A percentile compares a stretch with the other conserved stretches of the same genome.
These are phyloP conservation scores for Erethizon dorsatum DNA, from an alignment of 2,797 vertebrate genomes.

Conservation along the genomic window DNA sequence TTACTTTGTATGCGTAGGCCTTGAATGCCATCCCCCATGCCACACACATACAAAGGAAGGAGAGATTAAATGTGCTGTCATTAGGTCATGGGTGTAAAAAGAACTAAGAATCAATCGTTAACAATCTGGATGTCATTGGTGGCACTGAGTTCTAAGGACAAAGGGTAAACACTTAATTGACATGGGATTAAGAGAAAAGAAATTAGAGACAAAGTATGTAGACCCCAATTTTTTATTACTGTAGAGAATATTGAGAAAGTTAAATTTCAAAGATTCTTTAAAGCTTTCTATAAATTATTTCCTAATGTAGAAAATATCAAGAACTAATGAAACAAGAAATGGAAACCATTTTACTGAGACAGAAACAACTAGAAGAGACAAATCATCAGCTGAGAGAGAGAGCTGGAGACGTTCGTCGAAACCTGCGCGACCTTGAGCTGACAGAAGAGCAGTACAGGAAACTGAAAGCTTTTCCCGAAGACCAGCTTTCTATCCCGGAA, in stretches of 20 bases:
- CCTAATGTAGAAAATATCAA: conserved; percentile 94
- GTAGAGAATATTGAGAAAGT: conserved; percentile 45
- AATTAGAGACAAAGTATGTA: neutral
- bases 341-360: conserved; percentile 95
- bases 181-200: neutral
- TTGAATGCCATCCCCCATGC: neutral
- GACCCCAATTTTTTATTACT: conserved; percentile 28
- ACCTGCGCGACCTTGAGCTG: conserved; percentile 95
- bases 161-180: neutral
- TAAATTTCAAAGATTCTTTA: conserved; percentile 52
- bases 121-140: neutral
- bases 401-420: conserved; percentile 94
- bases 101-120: conserved; percentile 27
- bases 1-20: neutral
- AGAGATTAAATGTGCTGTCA: neutral
- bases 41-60: neutral
- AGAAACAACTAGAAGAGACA: conserved; percentile 97
- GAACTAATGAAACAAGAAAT: conserved; percentile 97
- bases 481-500: conserved; percentile 96
- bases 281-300: conserved; percentile 62
- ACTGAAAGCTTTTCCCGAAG: conserved; percentile 94
- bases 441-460: conserved; percentile 93
- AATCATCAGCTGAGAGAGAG: conserved; percentile 95
- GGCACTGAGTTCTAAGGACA: neutral
- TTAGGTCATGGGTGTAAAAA: neutral